These are phyloP conservation scores for Thalassaphorura encarpata DNA, from an alignment of 1,140 invertebrate species.

Conservation along the genomic window DNA sequence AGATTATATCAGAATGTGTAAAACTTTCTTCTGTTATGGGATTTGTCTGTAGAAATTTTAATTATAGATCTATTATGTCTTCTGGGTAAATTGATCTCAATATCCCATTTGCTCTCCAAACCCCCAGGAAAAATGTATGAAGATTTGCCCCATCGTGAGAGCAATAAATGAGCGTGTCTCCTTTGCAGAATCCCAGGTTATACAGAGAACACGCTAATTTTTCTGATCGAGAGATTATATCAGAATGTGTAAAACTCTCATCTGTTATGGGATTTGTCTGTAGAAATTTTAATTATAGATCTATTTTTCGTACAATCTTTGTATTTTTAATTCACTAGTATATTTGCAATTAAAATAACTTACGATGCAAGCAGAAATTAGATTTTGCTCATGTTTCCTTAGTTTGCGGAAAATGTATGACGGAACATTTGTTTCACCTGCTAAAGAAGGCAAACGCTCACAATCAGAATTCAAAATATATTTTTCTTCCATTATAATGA, in stretches of 20 bases:
- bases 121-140: slow-evolving; percentile 9
- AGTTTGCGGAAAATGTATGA: too few species aligned
- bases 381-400: too few species aligned
- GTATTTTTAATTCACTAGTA: too few species aligned
- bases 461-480: too few species aligned
- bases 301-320: too few species aligned
- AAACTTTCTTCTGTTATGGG: slow-evolving; percentile 3
- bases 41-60: background rate
- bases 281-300: too few species aligned
- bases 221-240: background rate
- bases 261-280: background rate
- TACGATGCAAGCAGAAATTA: too few species aligned
- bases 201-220: background rate
- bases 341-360: too few species aligned
- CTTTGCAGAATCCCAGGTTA: background rate
- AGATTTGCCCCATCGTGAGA: background rate
- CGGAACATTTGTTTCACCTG: too few species aligned
- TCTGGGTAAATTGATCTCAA: slow-evolving; percentile 5
- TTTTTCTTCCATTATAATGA: too few species aligned
- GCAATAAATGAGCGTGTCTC: slow-evolving; percentile 9
- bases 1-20: background rate
- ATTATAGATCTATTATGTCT: slow-evolving; percentile 1
- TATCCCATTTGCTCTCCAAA: slow-evolving; percentile 7
- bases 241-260: background rate
- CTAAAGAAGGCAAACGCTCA: too few species aligned